Base-by-base conservation (phyloP, 64 coral and sea anemone genomes). In the Pachyseris speciosa region DNA sequence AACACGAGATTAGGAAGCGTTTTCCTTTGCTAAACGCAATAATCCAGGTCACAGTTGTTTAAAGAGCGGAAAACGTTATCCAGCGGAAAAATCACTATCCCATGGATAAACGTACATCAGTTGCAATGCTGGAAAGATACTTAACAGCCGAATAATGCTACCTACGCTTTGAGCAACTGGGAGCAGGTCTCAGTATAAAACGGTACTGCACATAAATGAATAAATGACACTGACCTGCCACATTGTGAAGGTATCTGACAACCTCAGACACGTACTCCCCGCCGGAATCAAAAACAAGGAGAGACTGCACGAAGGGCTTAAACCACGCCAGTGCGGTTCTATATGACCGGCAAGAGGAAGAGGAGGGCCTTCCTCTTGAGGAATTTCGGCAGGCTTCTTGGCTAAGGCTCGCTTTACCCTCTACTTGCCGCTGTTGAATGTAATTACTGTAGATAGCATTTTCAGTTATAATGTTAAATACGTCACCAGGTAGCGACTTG, bases 291-390 rank as follows among this genome's bases (percentile, higher is more conserved):
- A 72, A 91, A 22, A 74, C 89, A 60, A 91, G 78, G 31, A 91
- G 19, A 17, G 89, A 91, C 27, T 64, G 11, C 17, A 91, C 89
- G 64, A 91, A 91, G 24, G 89, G 77, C 17, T 74, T n/a, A 20
- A 91, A 91, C 89, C 89, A 91, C 1, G 64, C 79, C 48, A 91
- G 44, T 5, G 89, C 67, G 44, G 67, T 72, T 58, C 61, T 80
- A 19, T 80, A 61, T 32, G 40, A 60, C 40, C 20, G 9, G 16
- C 72, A 24, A 26, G 42, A 49, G 13, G 44, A 75, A 75, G 0
- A 8, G 39, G 37, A 72, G 7, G 22, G 16, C 39, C 44, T 48
- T 12, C 26, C 25, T 60, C 32, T 60, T 2, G 33, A 13, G 4
- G 29, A 80, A 24, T 60, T 33, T 60, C 1, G 20, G 11, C n/a